phyloP scores from a whole-genome alignment of 2,797 vertebrate genomes.

The Dallia pectoralis region DNA sequence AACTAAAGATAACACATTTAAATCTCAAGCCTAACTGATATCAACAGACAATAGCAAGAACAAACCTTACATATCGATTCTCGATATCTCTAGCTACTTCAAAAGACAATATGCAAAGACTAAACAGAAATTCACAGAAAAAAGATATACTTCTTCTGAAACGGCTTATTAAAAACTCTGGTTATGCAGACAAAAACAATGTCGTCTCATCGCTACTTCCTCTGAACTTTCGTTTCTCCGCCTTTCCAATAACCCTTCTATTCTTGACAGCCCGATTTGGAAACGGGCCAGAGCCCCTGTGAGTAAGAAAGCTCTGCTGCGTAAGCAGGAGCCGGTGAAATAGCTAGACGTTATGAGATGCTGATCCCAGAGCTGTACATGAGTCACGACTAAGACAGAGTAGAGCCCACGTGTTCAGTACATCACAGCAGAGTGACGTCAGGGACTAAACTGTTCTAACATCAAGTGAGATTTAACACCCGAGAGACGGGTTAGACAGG shows the following conservation, averaged over 20 bases:
- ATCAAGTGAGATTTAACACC: neutral
- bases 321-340: neutral
- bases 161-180: slow-evolving; percentile 16
- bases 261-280: slow-evolving; percentile 13
- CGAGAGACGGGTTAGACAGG: neutral
- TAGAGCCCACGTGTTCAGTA: neutral
- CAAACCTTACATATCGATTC: neutral
- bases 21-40: neutral
- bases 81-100: neutral
- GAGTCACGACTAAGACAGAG: neutral
- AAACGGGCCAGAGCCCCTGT: slow-evolving; percentile 11
- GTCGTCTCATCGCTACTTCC: neutral
- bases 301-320: slow-evolving; percentile 6
- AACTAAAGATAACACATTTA: slow-evolving; percentile 2
- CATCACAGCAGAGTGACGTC: neutral
- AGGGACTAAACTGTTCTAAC: neutral
- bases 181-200: slow-evolving; percentile 22
- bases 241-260: slow-evolving; percentile 9
- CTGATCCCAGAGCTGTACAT: neutral
- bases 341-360: neutral
- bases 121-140: neutral
- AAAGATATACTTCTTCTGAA: slow-evolving; percentile 1
- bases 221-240: slow-evolving; percentile 24
- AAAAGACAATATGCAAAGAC: neutral
- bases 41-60: neutral